Evolutionary conservation across 2,888 invertebrate species (phyloP), one percentile per base, ranked within the genome.

Genomic region (Orthosia incerta): DNA sequence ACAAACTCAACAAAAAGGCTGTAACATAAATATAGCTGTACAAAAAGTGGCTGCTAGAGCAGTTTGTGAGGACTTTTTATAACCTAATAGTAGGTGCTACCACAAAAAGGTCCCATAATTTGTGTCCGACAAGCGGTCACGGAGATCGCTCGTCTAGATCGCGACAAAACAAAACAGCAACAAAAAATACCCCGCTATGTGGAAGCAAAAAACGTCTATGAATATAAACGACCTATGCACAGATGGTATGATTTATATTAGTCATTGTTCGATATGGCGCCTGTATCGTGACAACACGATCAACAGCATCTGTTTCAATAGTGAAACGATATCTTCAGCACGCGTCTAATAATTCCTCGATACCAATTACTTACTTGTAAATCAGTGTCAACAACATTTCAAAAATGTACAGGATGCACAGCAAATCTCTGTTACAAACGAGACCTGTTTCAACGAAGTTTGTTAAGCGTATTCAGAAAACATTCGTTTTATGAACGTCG

Each of bases 171-270:
- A 83, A 75, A 87, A 80, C 71, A 70, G 23, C 18, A 31, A 77
- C 74, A 86, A 88, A 89, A 89, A 88, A 87, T 74, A 59, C 72
- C 68, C 88, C 80, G 87, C 82, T 87, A 86, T 73, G 60, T 69
- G 55, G 18, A 50, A 75, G 75, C 62, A 81, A 82, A 79, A 79
- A 86, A 82, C 5, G 78, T 82, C 71, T 85, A 82, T 82, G 82
- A 82, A 82, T 83, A 86, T 76, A 81, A 84, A 83, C 85, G 85
- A 89, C 83, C 85, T 76, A 85, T 77, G 72, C 64, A 63, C 71
- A 82, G 78, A 85, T 82, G 79, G 75, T 76, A 61, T 74, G 82
- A 79, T 12, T 26, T 82, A 84, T 81, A 87, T 89, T 86, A 86
- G 84, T 85, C 81, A 89, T 88, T 86, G 88, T 87, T 76, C 71